phyloP scores from a whole-genome alignment of 2,888 invertebrate genomes.

The Dynastes hyllus region DNA sequence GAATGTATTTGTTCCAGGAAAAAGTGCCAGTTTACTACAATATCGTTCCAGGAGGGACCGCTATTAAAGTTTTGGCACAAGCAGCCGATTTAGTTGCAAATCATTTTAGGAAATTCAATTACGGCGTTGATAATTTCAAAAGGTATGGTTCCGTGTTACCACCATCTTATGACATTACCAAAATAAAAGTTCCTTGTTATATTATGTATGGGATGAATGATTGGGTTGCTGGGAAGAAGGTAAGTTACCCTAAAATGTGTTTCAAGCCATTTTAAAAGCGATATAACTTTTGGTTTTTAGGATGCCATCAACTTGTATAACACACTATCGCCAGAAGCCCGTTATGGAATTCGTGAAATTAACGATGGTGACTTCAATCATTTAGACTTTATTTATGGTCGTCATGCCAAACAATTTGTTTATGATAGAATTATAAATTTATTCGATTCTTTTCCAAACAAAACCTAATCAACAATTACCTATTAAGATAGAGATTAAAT shows the following conservation, averaged over 20 bases:
- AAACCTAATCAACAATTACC: slow-evolving; percentile 14
- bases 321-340: slow-evolving; percentile 62
- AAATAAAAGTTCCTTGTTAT: slow-evolving; percentile 75
- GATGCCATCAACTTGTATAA: slow-evolving; percentile 67
- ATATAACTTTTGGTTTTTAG: slow-evolving; percentile 61
- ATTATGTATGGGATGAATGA: slow-evolving; percentile 79
- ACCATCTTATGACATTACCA: slow-evolving; percentile 75
- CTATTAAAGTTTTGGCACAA: slow-evolving; percentile 66
- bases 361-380: slow-evolving; percentile 67
- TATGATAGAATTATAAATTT: slow-evolving; percentile 62
- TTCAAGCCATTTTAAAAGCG: no score
- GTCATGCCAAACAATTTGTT: slow-evolving; percentile 63
- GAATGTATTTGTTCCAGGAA: slow-evolving; percentile 60
- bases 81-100: slow-evolving; percentile 65
- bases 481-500: not conserved
- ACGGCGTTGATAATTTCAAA: slow-evolving; percentile 71
- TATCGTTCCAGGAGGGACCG: slow-evolving; percentile 67
- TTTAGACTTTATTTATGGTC: slow-evolving; percentile 68
- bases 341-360: slow-evolving; percentile 66
- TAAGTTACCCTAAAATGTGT: slow-evolving; percentile 63
- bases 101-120: slow-evolving; percentile 75
- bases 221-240: slow-evolving; percentile 74
- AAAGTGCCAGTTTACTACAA: slow-evolving; percentile 66
- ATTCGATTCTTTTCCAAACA: slow-evolving; percentile 50
- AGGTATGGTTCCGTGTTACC: slow-evolving; percentile 74